phyloP scores from a whole-genome alignment of 2,797 vertebrate species.

The Pteropus rufus region DNA sequence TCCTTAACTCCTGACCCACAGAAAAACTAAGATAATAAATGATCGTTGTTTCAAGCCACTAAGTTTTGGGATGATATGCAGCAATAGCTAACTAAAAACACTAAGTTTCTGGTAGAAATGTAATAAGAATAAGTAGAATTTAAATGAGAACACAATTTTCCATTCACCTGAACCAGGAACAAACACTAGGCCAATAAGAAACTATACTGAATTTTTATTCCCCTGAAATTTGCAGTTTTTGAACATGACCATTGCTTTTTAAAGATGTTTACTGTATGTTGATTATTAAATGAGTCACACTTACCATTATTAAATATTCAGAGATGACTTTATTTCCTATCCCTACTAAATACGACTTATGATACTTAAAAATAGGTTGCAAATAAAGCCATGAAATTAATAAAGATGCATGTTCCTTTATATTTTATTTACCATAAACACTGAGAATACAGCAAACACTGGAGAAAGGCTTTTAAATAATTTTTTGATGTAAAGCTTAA shows the following conservation, averaged over 20 bases:
- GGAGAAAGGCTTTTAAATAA: constrained; percentile 51
- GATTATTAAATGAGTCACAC: not conserved
- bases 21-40: not conserved
- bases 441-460: constrained; percentile 52
- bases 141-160: not conserved
- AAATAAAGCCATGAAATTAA: constrained; percentile 18
- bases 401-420: constrained; percentile 22
- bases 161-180: constrained; percentile 35
- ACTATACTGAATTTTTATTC: not conserved
- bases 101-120: not conserved
- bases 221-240: not conserved
- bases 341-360: not conserved
- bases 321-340: not conserved
- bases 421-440: constrained; percentile 69
- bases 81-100: not conserved
- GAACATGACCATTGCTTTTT: not conserved
- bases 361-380: not conserved
- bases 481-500: constrained; percentile 70
- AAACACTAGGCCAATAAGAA: not conserved
- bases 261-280: not conserved
- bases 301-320: constrained; percentile 9
- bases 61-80: not conserved
- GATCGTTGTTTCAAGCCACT: not conserved
- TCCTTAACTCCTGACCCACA: not conserved
- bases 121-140: not conserved